phyloP scores from a whole-genome alignment of 2,113 vertebrate species.

The Catharus minimus region DNA sequence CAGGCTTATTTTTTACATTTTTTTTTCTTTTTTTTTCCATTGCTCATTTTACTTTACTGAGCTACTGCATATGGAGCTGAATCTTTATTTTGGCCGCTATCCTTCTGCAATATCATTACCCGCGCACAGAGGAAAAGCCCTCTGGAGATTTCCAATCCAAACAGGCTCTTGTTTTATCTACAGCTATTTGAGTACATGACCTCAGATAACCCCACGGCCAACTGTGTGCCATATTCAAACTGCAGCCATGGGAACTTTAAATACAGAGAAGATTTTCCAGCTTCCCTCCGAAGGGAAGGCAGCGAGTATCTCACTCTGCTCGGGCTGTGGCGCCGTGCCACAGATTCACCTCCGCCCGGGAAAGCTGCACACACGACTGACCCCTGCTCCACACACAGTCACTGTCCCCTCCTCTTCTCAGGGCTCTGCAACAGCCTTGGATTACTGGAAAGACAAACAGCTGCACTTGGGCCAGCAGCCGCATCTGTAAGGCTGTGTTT shows the following conservation, averaged over 20 bases:
- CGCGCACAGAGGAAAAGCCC: constrained; percentile 44
- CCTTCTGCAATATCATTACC: constrained; percentile 24
- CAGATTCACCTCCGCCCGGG: fast-evolving
- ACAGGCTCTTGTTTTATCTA: constrained; percentile 66
- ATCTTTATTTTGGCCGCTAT: constrained; percentile 58
- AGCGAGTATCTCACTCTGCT: background rate
- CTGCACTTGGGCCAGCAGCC: constrained; percentile 38
- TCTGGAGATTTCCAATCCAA: constrained; percentile 68
- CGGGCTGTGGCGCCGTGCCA: fast-evolving
- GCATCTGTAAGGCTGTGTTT: background rate
- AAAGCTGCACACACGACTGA: background rate
- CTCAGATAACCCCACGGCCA: constrained; percentile 57
- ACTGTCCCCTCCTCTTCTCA: background rate
- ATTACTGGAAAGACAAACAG: constrained; percentile 49
- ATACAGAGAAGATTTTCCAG: constrained; percentile 34
- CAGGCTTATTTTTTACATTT: background rate
- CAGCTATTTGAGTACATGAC: constrained; percentile 62
- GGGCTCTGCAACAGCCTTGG: background rate
- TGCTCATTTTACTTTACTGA: constrained; percentile 45
- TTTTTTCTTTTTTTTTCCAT: background rate
- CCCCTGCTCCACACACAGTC: background rate
- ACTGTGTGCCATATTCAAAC: constrained; percentile 34
- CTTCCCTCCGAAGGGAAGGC: background rate
- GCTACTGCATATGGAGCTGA: constrained; percentile 24
- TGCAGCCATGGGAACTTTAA: constrained; percentile 66